These are phyloP conservation scores for Eupithecia subumbrata DNA, from an alignment of 2,888 invertebrate species.

Conservation along the genomic window DNA sequence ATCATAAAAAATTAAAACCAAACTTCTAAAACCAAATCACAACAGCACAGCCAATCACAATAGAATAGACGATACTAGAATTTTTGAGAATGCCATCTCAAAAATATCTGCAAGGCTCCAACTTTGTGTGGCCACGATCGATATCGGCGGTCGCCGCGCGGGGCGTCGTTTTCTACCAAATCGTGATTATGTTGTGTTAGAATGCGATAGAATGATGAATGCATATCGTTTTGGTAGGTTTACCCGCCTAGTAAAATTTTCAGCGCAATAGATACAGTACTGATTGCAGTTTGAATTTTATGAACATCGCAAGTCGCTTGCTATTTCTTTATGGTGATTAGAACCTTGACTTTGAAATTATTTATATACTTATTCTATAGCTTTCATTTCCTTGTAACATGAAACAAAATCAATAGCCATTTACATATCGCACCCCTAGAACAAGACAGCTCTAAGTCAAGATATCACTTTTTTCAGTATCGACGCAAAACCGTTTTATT, in stretches of 20 bases:
- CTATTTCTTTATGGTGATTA: background rate
- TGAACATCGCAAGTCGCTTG: no score
- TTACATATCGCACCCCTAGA: background rate
- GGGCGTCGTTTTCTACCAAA: background rate
- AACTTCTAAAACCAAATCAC: no score
- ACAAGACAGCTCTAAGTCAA: no score
- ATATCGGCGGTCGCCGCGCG: background rate
- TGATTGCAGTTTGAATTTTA: constrained; percentile 8
- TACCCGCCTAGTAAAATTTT: constrained; percentile 15
- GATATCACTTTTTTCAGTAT: no score
- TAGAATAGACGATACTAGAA: no score
- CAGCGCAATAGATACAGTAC: constrained; percentile 17
- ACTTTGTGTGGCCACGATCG: background rate
- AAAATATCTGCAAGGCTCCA: background rate
- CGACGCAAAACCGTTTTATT: no score
- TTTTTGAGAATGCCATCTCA: background rate
- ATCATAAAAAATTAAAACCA: no score
- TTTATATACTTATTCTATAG: background rate
- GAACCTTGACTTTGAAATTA: constrained; percentile 10
- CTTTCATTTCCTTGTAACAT: background rate
- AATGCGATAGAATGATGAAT: background rate
- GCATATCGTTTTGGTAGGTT: background rate
- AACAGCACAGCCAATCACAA: no score
- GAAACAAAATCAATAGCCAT: constrained; percentile 6
- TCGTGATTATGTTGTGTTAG: background rate